These are phyloP conservation scores for Sesamia inferens DNA, from an alignment of 2,888 invertebrate genomes.

Conservation along the genomic window DNA sequence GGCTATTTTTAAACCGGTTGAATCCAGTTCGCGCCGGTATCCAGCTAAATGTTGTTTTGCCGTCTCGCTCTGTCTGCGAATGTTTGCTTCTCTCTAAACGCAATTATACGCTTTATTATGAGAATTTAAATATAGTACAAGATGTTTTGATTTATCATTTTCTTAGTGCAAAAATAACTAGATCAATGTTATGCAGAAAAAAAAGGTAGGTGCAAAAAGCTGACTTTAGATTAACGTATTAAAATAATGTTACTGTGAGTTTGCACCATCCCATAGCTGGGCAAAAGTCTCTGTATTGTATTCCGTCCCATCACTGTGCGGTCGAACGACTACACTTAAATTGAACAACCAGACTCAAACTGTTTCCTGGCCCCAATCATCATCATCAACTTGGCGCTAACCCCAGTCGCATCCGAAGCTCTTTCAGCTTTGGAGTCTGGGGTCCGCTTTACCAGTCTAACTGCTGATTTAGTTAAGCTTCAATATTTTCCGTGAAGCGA, in stretches of 20 bases:
- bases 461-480: no score
- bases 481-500: no score
- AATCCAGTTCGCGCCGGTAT: constrained; percentile 49
- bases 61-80: constrained; percentile 46
- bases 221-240: neutral
- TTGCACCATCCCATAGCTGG: neutral
- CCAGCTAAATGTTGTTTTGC: constrained; percentile 16
- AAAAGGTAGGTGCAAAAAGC: neutral
- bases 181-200: neutral
- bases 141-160: neutral
- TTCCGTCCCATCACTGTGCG: no score
- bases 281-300: no score
- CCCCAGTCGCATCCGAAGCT: no score
- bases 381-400: no score
- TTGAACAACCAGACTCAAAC: no score
- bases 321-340: no score
- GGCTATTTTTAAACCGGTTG: constrained; percentile 61
- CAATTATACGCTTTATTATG: neutral
- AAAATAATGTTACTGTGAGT: neutral
- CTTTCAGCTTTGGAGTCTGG: no score
- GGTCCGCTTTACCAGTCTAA: no score
- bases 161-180: neutral
- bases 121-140: neutral
- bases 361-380: no score
- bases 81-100: constrained; percentile 1